Evolutionary conservation across 2,888 invertebrate species (phyloP).

Genomic region (Malthinus seriepunctatus): DNA sequence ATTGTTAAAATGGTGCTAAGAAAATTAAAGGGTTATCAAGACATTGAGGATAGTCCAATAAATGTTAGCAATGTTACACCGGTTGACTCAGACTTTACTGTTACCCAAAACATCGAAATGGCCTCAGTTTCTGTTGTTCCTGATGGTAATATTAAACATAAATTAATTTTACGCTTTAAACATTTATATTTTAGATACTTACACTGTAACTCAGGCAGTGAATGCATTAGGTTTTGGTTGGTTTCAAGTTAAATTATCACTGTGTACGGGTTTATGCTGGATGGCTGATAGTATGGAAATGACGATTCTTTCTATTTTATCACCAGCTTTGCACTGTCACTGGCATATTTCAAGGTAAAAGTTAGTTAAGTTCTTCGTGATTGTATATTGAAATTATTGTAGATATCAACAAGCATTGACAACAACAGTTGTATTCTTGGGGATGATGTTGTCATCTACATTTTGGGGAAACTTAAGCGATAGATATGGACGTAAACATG

Average conservation of each 20-base stretch:
- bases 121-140: conserved; percentile 79
- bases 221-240: conserved; percentile 86
- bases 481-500: conserved; percentile 86
- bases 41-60: conserved; percentile 59
- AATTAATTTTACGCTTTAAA: background rate
- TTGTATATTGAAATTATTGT: conserved; percentile 28
- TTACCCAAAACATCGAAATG: conserved; percentile 73
- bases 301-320: conserved; percentile 92
- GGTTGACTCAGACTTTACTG: conserved; percentile 55
- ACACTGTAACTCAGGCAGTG: conserved; percentile 84
- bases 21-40: conserved; percentile 64
- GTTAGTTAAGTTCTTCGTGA: conserved; percentile 30
- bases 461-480: conserved; percentile 97
- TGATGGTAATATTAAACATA: conserved; percentile 64
- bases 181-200: conserved; percentile 68
- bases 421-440: conserved; percentile 91
- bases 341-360: conserved; percentile 80
- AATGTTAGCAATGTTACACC: conserved; percentile 46
- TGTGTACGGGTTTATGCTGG: conserved; percentile 87
- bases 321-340: conserved; percentile 91
- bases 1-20: conserved; percentile 51
- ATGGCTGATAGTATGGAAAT: conserved; percentile 99
- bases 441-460: conserved; percentile 96
- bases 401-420: conserved; percentile 91
- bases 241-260: conserved; percentile 85